A percentile compares a stretch with the other conserved stretches of the same genome.
These are phyloP conservation scores for Matsumyia berberina DNA, from an alignment of 2,888 invertebrate species.

Conservation along the genomic window DNA sequence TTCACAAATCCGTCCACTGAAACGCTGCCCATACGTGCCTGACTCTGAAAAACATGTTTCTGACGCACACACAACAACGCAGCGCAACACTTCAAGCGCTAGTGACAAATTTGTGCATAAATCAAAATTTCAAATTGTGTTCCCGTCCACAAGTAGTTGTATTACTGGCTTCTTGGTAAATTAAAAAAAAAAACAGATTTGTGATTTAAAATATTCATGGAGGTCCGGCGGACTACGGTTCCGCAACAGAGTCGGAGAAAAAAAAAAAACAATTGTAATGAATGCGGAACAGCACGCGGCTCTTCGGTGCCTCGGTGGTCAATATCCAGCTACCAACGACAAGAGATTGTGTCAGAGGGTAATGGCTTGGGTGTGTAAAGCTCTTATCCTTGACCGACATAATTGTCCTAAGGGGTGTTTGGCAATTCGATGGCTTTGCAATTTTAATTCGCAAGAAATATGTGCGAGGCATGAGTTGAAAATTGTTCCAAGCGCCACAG, in stretches of 20 bases:
- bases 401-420: slow-evolving; percentile 16
- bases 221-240: slow-evolving; percentile 11
- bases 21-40: slow-evolving; percentile 6
- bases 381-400: slow-evolving; percentile 36
- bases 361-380: slow-evolving; percentile 7
- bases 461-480: background rate
- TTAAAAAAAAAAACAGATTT: slow-evolving; percentile 1
- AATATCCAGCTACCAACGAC: slow-evolving; percentile 1
- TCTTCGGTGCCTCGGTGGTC: background rate
- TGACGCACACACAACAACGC: slow-evolving; percentile 38
- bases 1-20: background rate
- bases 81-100: background rate
- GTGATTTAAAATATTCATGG: slow-evolving; percentile 42
- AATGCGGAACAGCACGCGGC: slow-evolving; percentile 19
- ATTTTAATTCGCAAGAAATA: slow-evolving; percentile 7
- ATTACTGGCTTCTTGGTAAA: slow-evolving; percentile 18
- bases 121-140: slow-evolving; percentile 25
- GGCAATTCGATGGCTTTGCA: slow-evolving; percentile 14
- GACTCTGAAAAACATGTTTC: slow-evolving; percentile 21
- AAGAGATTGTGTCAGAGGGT: background rate
- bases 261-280: slow-evolving; percentile 5
- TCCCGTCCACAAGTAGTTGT: slow-evolving; percentile 29
- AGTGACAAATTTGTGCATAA: slow-evolving; percentile 19
- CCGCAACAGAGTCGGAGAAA: slow-evolving; percentile 14
- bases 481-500: background rate